Conservation (phyloP, 2,888 invertebrate species). For the Ferdinandea cuprea region DNA sequence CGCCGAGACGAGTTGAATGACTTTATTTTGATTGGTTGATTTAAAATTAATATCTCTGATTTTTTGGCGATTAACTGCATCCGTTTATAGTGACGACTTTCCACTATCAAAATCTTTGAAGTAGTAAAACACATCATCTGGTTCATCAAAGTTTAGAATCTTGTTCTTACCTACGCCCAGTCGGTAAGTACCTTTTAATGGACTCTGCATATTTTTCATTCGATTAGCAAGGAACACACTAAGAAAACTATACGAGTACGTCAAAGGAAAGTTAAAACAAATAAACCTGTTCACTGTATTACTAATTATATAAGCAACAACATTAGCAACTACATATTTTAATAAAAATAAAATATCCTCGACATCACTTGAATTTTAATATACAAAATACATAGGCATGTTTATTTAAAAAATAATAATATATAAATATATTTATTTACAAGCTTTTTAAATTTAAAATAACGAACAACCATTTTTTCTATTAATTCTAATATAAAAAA, state of each 20-base stretch:
- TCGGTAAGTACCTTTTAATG: not conserved
- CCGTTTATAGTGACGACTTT: no score
- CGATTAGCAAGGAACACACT: slow-evolving; percentile 10
- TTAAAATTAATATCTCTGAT: no score
- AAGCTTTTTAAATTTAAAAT: slow-evolving; percentile 56
- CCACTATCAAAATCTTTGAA: no score
- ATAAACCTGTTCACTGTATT: slow-evolving; percentile 25
- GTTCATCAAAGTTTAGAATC: not conserved
- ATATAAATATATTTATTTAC: slow-evolving; percentile 51
- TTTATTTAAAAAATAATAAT: slow-evolving; percentile 16
- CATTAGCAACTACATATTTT: slow-evolving; percentile 15
- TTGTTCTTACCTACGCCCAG: not conserved
- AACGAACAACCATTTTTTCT: slow-evolving; percentile 58
- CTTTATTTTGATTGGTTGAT: no score
- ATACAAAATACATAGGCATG: slow-evolving; percentile 20
- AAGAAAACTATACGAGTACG: slow-evolving; percentile 10
- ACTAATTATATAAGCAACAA: slow-evolving; percentile 3
- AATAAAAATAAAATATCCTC: slow-evolving; percentile 38
- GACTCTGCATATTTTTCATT: slow-evolving; percentile 16
- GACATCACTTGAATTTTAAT: slow-evolving; percentile 38
- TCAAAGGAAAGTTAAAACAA: not conserved
- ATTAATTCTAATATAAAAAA: slow-evolving; percentile 64
- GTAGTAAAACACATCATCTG: not conserved
- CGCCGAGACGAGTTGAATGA: no score
- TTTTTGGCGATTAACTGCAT: no score